phyloP scores from a whole-genome alignment of 1,140 invertebrate species.

The Pseudomyrmex cubaensis region DNA sequence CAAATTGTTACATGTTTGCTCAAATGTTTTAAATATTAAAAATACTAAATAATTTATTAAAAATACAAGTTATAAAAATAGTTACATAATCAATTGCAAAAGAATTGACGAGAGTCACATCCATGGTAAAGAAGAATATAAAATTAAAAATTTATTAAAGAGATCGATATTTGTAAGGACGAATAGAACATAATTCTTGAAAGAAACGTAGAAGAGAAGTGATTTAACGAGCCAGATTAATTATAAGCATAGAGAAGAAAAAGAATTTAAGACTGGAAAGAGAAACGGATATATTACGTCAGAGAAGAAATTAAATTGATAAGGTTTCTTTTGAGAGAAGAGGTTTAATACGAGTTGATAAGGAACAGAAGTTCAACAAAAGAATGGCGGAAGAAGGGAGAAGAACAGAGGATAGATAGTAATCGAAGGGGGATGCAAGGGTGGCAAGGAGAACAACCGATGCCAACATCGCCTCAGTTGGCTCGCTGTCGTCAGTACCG shows the following conservation, averaged over 20 bases:
- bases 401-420: conserved; percentile 4
- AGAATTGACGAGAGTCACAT: no score
- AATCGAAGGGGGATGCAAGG: conserved; percentile 35
- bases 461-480: conserved; percentile 34
- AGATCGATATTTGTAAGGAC: no score
- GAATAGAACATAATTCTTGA: no score
- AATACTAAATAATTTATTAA: no score
- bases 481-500: conserved; percentile 35
- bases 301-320: conserved; percentile 25
- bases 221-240: conserved; percentile 11
- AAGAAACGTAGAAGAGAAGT: neutral
- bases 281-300: neutral
- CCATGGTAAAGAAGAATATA: no score
- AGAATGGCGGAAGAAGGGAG: neutral
- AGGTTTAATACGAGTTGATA: conserved; percentile 40
- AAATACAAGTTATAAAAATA: no score
- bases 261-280: neutral
- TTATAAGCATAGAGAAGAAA: conserved; percentile 12
- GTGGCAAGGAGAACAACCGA: conserved; percentile 41
- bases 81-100: no score
- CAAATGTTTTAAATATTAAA: no score
- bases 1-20: no score
- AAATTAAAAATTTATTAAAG: no score
- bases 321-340: neutral
- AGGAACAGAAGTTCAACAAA: conserved; percentile 26